phyloP scores from a whole-genome alignment of 2,888 invertebrate species.

The Dexiosoma caninum region DNA sequence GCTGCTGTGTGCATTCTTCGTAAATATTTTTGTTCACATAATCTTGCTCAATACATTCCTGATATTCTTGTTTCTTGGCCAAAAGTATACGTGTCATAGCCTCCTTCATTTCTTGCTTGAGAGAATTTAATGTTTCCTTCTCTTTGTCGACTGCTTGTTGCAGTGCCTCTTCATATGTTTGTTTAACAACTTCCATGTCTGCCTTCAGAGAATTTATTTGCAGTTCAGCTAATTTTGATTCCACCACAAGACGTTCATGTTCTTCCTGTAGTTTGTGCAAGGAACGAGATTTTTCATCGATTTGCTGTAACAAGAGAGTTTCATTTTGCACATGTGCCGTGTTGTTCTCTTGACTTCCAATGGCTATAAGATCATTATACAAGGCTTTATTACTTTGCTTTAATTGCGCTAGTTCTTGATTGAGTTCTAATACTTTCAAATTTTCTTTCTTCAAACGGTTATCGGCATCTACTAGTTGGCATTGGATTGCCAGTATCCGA shows the following conservation, averaged over 20 bases:
- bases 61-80: slow-evolving; percentile 72
- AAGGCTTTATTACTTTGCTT: slow-evolving; percentile 67
- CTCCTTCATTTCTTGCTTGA: slow-evolving; percentile 66
- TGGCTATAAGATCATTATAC: slow-evolving; percentile 69
- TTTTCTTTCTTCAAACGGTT: slow-evolving; percentile 75
- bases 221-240: slow-evolving; percentile 71
- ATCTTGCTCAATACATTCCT: slow-evolving; percentile 79
- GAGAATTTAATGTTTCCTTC: slow-evolving; percentile 66
- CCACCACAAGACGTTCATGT: slow-evolving; percentile 72
- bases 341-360: slow-evolving; percentile 67
- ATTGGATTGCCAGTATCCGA: slow-evolving; percentile 75
- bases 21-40: slow-evolving; percentile 81
- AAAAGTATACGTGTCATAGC: slow-evolving; percentile 67
- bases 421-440: slow-evolving; percentile 70
- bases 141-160: slow-evolving; percentile 70
- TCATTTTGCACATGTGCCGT: slow-evolving; percentile 66
- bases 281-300: slow-evolving; percentile 69
- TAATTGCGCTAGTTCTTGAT: slow-evolving; percentile 70
- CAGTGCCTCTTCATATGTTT: slow-evolving; percentile 69
- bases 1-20: slow-evolving; percentile 78
- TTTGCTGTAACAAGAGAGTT: slow-evolving; percentile 68
- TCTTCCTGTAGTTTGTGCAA: slow-evolving; percentile 76
- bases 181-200: slow-evolving; percentile 71
- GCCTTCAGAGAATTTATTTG: slow-evolving; percentile 70
- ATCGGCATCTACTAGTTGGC: slow-evolving; percentile 75